Evolutionary conservation across 1,140 invertebrate species (phyloP).

Genomic region (Drosophila ogumai): DNA sequence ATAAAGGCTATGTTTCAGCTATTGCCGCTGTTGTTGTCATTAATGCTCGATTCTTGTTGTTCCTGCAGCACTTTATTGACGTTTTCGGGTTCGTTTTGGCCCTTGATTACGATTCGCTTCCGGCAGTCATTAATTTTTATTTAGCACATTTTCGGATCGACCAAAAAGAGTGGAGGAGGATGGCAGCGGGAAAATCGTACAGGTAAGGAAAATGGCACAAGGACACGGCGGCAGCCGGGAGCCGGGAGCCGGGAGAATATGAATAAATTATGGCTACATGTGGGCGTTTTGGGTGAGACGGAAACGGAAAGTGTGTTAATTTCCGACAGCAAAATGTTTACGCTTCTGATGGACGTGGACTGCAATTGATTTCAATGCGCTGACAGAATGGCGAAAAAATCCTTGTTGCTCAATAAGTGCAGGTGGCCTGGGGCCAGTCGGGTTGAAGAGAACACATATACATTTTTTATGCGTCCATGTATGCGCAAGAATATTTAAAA

Average conservation of each 20-base stretch:
- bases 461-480: conserved; percentile 1
- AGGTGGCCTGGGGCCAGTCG: conserved; percentile 6
- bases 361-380: conserved; percentile 78
- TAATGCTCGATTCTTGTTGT: conserved; percentile 42
- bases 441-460: conserved; percentile 4
- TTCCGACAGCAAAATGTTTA: conserved; percentile 78
- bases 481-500: neutral
- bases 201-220: conserved; percentile 53
- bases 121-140: conserved; percentile 80
- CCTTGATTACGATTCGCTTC: conserved; percentile 79
- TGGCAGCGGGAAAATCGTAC: neutral
- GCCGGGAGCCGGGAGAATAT: conserved; percentile 46
- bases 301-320: conserved; percentile 82
- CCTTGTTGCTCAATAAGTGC: conserved; percentile 22
- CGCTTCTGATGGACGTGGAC: conserved; percentile 68
- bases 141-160: conserved; percentile 67
- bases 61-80: conserved; percentile 53
- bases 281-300: conserved; percentile 43
- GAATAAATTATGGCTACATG: conserved; percentile 70
- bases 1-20: conserved; percentile 30
- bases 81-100: conserved; percentile 31
- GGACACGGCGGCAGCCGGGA: conserved; percentile 28
- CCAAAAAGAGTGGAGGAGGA: conserved; percentile 2
- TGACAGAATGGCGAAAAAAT: conserved; percentile 41
- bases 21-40: conserved; percentile 43